Base-by-base conservation (phyloP, 2,113 vertebrate species). In the Hippopotamus amphibius region DNA sequence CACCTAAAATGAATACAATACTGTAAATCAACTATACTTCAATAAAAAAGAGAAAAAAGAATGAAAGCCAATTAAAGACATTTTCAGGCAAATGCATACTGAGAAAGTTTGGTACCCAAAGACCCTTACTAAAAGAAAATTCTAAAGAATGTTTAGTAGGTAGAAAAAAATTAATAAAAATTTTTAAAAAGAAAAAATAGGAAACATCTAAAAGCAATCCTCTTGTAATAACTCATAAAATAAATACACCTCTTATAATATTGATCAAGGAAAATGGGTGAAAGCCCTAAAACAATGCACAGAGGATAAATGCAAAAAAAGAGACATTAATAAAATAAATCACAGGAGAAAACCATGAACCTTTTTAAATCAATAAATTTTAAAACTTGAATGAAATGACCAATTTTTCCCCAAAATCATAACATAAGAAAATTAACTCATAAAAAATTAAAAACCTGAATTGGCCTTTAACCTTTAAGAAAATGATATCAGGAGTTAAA, bases 321-420 rank as follows among this genome's bases (percentile, higher is more conserved):
- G 57, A 48, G 21, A 76, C 6, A 24, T 53, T 74, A n/a, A 83
- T 43, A 85, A 89, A 21, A 50, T 57, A 82, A 89, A 65, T 9
- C 16, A 37, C 10, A 72, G 14, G 37, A 61, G 33, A 41, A 63
- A 3, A 61, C 4, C 11, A 65, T 41, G 43, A 74, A 53, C 12
- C 17, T 50, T 2, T 80, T 69, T 43, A 65, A 83, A 22, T 6
- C 30, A 90, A 84, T 30, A 90, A 15, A 88, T 83, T 89, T 80
- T 68, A 80, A 93, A 79, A 72, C 9, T 46, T 92, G 65, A 91
- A 63, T 55, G n/a, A 90, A 93, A 83, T 59, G 19, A 88, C 41
- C 41, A 12, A 30, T 85, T 74, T 68, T 21, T 8, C n/a, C 8
- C 7, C 11, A n/a, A 48, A 80, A 81, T 26, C 22, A 0, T 81